These are phyloP conservation scores for Caenorhabditis zanzibari DNA, from an alignment of 2,888 invertebrate species.

Conservation along the genomic window DNA sequence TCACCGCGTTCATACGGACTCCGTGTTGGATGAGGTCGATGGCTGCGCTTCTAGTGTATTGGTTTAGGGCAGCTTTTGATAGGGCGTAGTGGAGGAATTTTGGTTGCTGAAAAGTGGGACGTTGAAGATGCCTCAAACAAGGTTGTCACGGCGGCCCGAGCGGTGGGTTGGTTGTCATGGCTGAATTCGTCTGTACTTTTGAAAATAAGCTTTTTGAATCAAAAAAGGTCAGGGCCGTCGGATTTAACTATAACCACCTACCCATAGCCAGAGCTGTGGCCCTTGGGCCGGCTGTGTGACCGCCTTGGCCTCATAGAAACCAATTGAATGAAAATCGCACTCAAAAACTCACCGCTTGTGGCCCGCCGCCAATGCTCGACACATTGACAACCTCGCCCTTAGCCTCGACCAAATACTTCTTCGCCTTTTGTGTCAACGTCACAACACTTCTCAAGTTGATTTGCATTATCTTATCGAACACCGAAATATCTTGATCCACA, in stretches of 20 bases:
- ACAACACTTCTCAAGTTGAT: constrained; percentile 42
- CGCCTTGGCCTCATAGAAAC: no score
- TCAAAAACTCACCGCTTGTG: constrained; percentile 13
- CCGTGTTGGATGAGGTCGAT: constrained; percentile 43
- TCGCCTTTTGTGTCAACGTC: constrained; percentile 23
- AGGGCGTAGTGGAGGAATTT: constrained; percentile 38
- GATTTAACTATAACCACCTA: no score
- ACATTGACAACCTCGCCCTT: constrained; percentile 48
- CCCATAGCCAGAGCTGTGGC: no score
- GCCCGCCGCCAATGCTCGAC: constrained; percentile 33
- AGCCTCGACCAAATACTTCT: not conserved
- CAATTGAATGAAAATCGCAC: no score
- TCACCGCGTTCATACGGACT: constrained; percentile 52
- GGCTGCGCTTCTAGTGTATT: constrained; percentile 48
- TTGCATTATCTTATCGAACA: constrained; percentile 3
- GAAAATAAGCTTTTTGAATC: no score
- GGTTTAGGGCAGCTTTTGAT: constrained; percentile 55
- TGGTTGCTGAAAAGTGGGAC: constrained; percentile 39
- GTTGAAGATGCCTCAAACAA: no score
- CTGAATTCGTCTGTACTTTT: no score
- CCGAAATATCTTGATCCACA: constrained; percentile 6
- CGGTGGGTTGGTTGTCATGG: no score
- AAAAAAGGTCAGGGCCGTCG: no score
- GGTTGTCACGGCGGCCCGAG: no score
- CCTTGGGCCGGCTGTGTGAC: no score